Conservation (phyloP, 2,113 vertebrate genomes). For the Scolopax mira region DNA sequence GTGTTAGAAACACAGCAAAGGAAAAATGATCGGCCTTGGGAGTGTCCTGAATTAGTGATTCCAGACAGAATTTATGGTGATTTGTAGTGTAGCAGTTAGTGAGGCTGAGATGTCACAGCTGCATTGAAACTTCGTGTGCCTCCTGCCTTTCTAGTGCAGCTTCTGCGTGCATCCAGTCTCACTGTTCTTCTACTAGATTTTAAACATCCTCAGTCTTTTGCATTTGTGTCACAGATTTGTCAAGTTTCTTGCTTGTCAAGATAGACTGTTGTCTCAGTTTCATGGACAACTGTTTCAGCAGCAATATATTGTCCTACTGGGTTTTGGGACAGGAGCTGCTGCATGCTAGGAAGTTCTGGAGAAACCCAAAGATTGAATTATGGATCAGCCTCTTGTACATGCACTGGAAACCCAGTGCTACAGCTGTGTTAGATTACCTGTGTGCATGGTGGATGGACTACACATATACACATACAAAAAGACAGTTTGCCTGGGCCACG, state of each 20-base stretch:
- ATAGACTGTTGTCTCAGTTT: no score
- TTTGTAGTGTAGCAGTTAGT: neutral
- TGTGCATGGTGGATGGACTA: neutral
- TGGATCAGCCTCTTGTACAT: neutral
- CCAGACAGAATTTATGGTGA: neutral
- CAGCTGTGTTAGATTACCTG: neutral
- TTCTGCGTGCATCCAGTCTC: neutral
- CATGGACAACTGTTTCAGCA: neutral
- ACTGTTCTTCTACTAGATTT: neutral
- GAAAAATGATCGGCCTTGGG: neutral
- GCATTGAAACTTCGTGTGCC: neutral
- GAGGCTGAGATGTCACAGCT: neutral
- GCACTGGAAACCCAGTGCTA: neutral
- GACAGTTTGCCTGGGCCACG: neutral
- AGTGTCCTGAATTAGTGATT: neutral
- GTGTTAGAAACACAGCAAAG: neutral
- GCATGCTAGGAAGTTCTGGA: neutral
- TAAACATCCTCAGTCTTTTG: neutral
- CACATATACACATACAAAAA: neutral
- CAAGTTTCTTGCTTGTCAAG: neutral
- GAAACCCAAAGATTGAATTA: neutral
- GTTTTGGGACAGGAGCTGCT: neutral
- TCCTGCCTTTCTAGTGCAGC: neutral
- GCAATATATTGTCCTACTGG: neutral
- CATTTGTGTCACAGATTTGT: neutral